Conservation (phyloP, 2,113 vertebrate genomes). For the Heterotis niloticus region DNA sequence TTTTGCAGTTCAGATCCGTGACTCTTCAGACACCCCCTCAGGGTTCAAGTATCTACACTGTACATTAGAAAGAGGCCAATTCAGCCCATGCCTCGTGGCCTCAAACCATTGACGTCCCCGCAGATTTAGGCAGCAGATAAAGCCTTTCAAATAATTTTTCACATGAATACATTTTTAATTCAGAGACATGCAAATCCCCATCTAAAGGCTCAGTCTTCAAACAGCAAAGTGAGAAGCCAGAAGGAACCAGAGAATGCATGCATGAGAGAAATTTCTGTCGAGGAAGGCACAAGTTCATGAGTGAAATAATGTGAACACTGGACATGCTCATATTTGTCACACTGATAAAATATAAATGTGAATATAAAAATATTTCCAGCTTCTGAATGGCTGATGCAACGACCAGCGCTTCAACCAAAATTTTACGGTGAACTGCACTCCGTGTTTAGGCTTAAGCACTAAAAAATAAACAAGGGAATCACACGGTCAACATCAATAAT, state of each 20-base stretch:
- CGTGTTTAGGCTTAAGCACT: not conserved
- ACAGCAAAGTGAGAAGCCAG: not conserved
- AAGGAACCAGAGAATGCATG: not conserved
- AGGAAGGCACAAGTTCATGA: not conserved
- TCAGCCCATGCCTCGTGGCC: not conserved
- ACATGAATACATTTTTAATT: slow-evolving; percentile 28
- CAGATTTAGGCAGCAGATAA: slow-evolving; percentile 19
- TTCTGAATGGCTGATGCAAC: not conserved
- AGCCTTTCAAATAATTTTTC: slow-evolving; percentile 19
- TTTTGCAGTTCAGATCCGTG: slow-evolving; percentile 2
- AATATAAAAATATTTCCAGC: not conserved
- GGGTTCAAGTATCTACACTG: not conserved
- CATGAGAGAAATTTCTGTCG: slow-evolving; percentile 11
- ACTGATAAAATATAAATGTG: not conserved
- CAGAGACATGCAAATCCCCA: slow-evolving; percentile 24
- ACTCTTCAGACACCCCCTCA: not conserved
- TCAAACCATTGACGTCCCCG: slow-evolving; percentile 14
- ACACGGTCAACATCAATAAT: not conserved
- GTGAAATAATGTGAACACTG: slow-evolving; percentile 9
- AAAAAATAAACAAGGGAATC: not conserved
- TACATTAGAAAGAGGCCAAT: slow-evolving; percentile 19
- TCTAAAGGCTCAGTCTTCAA: slow-evolving; percentile 21
- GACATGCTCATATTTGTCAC: not conserved
- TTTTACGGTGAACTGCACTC: not conserved
- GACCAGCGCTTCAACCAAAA: not conserved